Evolutionary conservation across 2,888 invertebrate genomes (phyloP).

Genomic region (Idaea aversata): DNA sequence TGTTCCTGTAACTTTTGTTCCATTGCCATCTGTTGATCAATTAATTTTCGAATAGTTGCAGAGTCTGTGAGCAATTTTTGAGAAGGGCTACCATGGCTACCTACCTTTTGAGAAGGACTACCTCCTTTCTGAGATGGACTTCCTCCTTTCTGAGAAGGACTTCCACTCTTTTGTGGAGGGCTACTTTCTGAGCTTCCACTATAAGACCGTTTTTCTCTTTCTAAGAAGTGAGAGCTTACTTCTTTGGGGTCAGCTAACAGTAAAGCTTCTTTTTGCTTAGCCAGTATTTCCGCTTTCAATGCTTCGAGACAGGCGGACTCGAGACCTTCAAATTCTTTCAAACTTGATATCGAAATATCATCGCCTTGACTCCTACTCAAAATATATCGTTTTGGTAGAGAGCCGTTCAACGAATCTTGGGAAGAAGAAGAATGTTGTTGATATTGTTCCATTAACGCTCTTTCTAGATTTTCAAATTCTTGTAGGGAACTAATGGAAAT

Average conservation of each 20-base stretch:
- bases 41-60: slow-evolving; percentile 70
- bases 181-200: slow-evolving; percentile 82
- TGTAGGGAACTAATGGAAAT: slow-evolving; percentile 95
- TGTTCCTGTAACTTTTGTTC: slow-evolving; percentile 65
- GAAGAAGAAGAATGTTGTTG: slow-evolving; percentile 88
- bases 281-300: slow-evolving; percentile 89
- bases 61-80: slow-evolving; percentile 73
- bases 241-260: slow-evolving; percentile 81
- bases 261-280: slow-evolving; percentile 91
- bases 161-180: slow-evolving; percentile 77
- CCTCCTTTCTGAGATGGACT: slow-evolving; percentile 74
- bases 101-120: slow-evolving; percentile 71
- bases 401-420: slow-evolving; percentile 92
- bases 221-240: slow-evolving; percentile 71
- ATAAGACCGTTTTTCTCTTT: slow-evolving; percentile 74
- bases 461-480: slow-evolving; percentile 96
- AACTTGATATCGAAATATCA: slow-evolving; percentile 91
- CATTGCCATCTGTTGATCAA: slow-evolving; percentile 73
- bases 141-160: slow-evolving; percentile 68
- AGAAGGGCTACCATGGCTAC: slow-evolving; percentile 70
- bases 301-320: slow-evolving; percentile 94
- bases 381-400: slow-evolving; percentile 86
- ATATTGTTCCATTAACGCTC: slow-evolving; percentile 90
- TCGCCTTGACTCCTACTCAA: slow-evolving; percentile 89
- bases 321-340: slow-evolving; percentile 95